These are phyloP conservation scores for Pipistrellus nathusii DNA, from an alignment of 2,797 vertebrate species.

Conservation along the genomic window DNA sequence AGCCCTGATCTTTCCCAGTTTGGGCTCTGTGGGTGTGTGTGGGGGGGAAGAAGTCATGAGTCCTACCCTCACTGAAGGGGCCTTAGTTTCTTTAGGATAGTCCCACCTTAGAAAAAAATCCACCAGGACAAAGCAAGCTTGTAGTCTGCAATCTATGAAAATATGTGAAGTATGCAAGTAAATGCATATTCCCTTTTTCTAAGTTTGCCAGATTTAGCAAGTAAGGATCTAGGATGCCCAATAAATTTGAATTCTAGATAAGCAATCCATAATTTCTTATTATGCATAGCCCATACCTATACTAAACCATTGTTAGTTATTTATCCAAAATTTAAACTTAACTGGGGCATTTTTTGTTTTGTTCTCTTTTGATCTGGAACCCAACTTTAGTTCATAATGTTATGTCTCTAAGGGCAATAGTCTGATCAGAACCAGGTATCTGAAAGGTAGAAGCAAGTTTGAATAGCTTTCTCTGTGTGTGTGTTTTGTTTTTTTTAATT, in stretches of 20 bases:
- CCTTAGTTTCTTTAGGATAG: not conserved
- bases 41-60: not conserved
- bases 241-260: conserved; percentile 32
- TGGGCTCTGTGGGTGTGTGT: not conserved
- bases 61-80: not conserved
- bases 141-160: not conserved
- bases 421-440: not conserved
- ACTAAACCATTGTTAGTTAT: not conserved
- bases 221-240: not conserved
- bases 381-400: not conserved
- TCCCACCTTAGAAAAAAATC: not conserved
- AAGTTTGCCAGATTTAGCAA: conserved; percentile 4
- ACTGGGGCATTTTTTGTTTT: not conserved
- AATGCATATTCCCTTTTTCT: not conserved
- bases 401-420: not conserved
- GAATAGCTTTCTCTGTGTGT: not conserved
- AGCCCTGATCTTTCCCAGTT: no score
- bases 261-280: not conserved
- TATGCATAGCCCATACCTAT: not conserved
- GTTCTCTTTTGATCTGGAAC: not conserved
- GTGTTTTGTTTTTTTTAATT: not conserved
- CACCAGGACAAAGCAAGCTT: not conserved
- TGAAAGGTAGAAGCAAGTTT: conserved; percentile 18
- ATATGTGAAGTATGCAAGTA: not conserved
- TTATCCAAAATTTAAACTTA: conserved; percentile 45